phyloP scores from a whole-genome alignment of 2,888 invertebrate genomes.

The Anoncus sp. region DNA sequence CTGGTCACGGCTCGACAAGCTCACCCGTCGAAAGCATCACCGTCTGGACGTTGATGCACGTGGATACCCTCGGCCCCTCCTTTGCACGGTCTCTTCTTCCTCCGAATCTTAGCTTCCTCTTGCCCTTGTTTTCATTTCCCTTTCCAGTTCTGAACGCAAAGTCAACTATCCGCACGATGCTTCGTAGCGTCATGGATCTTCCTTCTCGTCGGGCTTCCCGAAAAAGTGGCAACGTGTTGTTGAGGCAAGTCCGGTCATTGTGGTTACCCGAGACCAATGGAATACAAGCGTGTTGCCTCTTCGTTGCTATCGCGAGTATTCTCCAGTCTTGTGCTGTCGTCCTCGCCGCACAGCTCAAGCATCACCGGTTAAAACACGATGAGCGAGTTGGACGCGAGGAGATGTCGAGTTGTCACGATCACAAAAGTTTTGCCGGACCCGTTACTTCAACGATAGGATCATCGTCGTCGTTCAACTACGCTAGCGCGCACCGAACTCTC shows the following conservation, averaged over 20 bases:
- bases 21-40: conserved; percentile 71
- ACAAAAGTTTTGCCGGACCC: conserved; percentile 79
- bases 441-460: conserved; percentile 80
- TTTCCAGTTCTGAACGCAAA: background rate
- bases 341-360: conserved; percentile 36
- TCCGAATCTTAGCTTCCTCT: conserved; percentile 35
- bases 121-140: conserved; percentile 5
- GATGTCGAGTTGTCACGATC: conserved; percentile 77
- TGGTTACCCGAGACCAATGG: conserved; percentile 55
- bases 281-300: conserved; percentile 59
- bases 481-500: conserved; percentile 34
- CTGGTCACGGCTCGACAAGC: conserved; percentile 74
- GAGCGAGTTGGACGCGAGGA: conserved; percentile 72
- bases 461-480: conserved; percentile 67
- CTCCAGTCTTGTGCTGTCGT: background rate
- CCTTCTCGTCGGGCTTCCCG: conserved; percentile 16
- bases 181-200: conserved; percentile 18
- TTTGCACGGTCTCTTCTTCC: conserved; percentile 24
- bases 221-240: conserved; percentile 40
- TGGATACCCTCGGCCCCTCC: conserved; percentile 40
- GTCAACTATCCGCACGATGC: conserved; percentile 4
- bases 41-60: conserved; percentile 52
- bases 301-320: conserved; percentile 25
- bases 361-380: conserved; percentile 75
- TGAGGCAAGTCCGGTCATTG: background rate